phyloP scores from a whole-genome alignment of 2,797 vertebrate genomes.

The Vultur gryphus region DNA sequence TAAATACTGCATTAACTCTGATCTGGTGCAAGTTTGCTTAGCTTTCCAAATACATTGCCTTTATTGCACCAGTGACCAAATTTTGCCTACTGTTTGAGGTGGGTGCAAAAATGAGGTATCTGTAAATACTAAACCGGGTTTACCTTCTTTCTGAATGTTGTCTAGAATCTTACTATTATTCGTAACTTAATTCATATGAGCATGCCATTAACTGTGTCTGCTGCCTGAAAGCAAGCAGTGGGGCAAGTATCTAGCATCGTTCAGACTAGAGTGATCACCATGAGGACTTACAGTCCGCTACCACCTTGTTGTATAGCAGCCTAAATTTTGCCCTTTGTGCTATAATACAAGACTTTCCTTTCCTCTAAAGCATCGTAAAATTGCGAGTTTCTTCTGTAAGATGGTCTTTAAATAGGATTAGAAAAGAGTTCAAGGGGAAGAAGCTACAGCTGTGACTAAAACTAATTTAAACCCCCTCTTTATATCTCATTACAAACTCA shows the following conservation, averaged over 20 bases:
- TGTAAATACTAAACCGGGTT: background rate
- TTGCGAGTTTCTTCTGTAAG: background rate
- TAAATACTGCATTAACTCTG: background rate
- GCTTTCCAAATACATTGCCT: background rate
- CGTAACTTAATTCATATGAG: background rate
- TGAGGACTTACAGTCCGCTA: fast-evolving
- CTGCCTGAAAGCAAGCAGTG: background rate
- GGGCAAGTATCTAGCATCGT: fast-evolving
- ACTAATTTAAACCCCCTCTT: fast-evolving
- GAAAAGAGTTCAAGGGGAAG: background rate
- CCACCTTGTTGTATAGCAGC: background rate
- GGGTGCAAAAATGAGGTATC: background rate
- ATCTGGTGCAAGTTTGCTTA: too few species aligned
- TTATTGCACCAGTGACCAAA: background rate
- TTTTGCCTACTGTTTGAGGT: background rate
- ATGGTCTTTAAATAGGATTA: background rate
- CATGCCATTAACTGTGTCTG: background rate
- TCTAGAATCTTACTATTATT: background rate
- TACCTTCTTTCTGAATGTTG: background rate
- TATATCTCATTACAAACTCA: background rate
- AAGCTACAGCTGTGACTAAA: background rate
- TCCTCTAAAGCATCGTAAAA: background rate
- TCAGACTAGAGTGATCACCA: fast-evolving
- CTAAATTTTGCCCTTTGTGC: background rate
- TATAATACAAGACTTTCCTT: background rate